phyloP scores from a whole-genome alignment of 2,888 invertebrate species.

The Beris morrisii region DNA sequence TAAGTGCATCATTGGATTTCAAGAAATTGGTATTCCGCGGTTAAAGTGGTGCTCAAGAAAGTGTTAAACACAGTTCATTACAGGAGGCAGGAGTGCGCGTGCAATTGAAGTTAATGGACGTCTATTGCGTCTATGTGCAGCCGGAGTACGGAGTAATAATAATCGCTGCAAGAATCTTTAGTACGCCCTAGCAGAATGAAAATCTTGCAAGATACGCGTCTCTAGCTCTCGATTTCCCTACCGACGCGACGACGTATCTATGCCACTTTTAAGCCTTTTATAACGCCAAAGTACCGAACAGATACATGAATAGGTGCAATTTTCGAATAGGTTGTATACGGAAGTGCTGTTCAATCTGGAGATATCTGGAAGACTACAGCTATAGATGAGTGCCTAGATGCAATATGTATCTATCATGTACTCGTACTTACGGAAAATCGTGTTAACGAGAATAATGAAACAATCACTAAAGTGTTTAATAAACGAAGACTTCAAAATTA shows the following conservation, averaged over 20 bases:
- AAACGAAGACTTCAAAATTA: not conserved
- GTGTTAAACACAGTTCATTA: constrained; percentile 12
- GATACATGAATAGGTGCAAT: not conserved
- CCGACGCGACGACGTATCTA: not conserved
- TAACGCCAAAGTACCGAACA: not conserved
- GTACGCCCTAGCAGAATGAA: constrained; percentile 1
- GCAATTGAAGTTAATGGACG: not conserved
- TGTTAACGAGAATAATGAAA: no score
- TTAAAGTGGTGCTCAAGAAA: not conserved
- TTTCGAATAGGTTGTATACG: not conserved
- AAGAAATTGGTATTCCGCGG: constrained; percentile 11
- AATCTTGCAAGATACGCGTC: not conserved
- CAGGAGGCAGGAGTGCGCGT: not conserved
- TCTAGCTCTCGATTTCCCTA: not conserved
- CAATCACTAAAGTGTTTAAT: no score
- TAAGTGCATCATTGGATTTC: constrained; percentile 15
- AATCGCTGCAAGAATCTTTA: not conserved
- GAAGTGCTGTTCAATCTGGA: no score
- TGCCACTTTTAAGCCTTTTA: not conserved
- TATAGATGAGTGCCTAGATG: no score
- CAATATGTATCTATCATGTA: no score
- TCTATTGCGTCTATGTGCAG: not conserved
- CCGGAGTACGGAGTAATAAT: not conserved
- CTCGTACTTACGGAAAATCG: no score
- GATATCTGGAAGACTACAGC: no score